Evolutionary conservation across 2,113 vertebrate species (phyloP), one percentile per base, ranked within the genome.

Genomic region (Leptocoma aspasia): DNA sequence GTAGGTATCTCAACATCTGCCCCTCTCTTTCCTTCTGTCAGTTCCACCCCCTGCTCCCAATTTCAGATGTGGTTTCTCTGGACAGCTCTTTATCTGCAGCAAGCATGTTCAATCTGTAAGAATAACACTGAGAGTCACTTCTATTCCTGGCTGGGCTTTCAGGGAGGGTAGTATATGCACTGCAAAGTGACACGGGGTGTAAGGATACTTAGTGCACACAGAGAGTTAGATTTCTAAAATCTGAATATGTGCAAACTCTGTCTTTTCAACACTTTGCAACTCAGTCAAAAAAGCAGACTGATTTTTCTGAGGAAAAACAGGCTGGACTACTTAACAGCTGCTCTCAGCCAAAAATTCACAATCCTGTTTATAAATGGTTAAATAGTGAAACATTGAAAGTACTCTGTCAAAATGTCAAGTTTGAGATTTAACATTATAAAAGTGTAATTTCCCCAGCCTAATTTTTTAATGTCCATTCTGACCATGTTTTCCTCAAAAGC

Each of bases 141-240:
- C 9, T 50, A 0, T 20, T 77, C 16, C 24, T 82, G 45, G 7
- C 10, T 42, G 47, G 56, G 19, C 35, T 73, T 73, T 60, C 30
- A 28, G 30, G 17, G 54, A 70, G 23, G 20, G 35, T 37, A 35
- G 23, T 5, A 20, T 0, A 3, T 15, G 10, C 22, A 11, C n/a
- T 31, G 6, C 22, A 50, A 54, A 41, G 37, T 57, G 41, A 26
- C 1, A 4, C 0, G 5, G 23, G 3, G 3, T 63, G 8, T n/a
- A 60, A 49, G 28, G 65, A 28, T 54, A 19, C 18, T 24, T 63
- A 37, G 24, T 15, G 21, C 33, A 63, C 39, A 15, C 13, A 68
- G 52, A 75, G 16, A 68, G 37, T 59, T 63, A 39, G 37, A 21
- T 15, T 59, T 9, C 33, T 82, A 16, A 23, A n/a, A 5, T 59